These are phyloP conservation scores for Acleris emargana DNA, from an alignment of 2,888 invertebrate species.

Conservation along the genomic window DNA sequence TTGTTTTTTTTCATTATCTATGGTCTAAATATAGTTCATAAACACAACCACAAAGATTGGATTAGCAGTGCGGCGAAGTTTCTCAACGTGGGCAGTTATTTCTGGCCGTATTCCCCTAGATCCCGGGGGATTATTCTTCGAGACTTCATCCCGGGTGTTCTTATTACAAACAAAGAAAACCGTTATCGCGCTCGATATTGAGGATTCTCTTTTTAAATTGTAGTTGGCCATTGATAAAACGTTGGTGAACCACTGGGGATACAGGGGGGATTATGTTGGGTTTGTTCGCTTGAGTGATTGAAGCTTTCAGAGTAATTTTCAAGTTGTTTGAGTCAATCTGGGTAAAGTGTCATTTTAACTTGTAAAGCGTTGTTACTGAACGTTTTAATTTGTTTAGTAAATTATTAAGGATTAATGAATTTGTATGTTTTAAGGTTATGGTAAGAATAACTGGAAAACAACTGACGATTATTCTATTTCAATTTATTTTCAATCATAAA, in stretches of 20 bases:
- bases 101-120: conserved; percentile 2
- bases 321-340: not conserved
- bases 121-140: conserved; percentile 28
- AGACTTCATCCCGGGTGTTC: conserved; percentile 22
- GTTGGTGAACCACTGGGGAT: not conserved
- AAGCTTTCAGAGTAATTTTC: not conserved
- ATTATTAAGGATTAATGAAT: too few relatives aligned
- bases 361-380: too few relatives aligned
- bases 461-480: too few relatives aligned
- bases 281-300: not conserved
- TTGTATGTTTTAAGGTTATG: too few relatives aligned
- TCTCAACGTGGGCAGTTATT: not conserved
- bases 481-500: too few relatives aligned
- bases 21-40: conserved; percentile 1
- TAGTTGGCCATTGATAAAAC: not conserved
- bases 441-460: too few relatives aligned
- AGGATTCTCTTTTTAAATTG: conserved; percentile 11
- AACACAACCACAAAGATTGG: conserved; percentile 19
- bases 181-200: conserved; percentile 13
- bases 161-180: conserved; percentile 29
- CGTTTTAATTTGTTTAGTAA: too few relatives aligned
- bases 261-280: not conserved
- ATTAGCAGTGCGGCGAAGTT: conserved; percentile 29
- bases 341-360: too few relatives aligned
- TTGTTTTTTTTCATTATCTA: too few relatives aligned